Evolutionary conservation across 2,113 vertebrate species (phyloP), one percentile per base, ranked within the genome.

Genomic region (Oryzias woworae): DNA sequence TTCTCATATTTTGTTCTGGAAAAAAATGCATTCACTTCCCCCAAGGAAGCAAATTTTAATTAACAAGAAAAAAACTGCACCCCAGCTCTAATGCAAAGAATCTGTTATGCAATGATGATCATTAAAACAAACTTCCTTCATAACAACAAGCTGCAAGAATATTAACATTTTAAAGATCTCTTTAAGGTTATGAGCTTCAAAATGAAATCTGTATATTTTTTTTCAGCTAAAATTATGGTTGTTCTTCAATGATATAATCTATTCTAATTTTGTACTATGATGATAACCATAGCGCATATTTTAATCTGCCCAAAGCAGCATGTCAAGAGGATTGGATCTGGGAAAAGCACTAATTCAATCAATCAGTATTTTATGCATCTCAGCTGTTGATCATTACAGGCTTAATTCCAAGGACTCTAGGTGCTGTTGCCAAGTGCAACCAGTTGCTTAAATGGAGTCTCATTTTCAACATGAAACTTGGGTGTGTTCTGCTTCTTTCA

Each of bases 31-130:
- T 66, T 63, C 45, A 49, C 53, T 31, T 74, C 59, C 77, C 55
- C 69, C 66, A 64, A 50, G 79, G 74, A 31, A 77, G 65, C 62
- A 50, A 18, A 31, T 54, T 68, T 82, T 71, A 82, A 87, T 84
- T 85, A 78, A 78, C 80, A 57, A 68, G 61, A 77, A 86, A 85
- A 51, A 68, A 56, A 46, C 61, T 58, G 62, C 50, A 48, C 66
- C 66, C 61, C 57, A 66, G 59, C 71, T 68, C 75, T 83, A 74
- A 76, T 78, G 77, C 66, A 73, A 85, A 78, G 74, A 87, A 80
- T 80, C 31, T 5, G 64, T 77, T 77, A 83, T 85, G 67, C 69
- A 64, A 66, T 70, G 58, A 50, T 28, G 64, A 31, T 78, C 69
- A 73, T 85, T 75, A 70, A 71, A 80, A 49, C 53, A 55, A 66